Evolutionary conservation across 2,888 invertebrate species (phyloP), one percentile per base, ranked within the genome.

Genomic region (Brachyopa scutellaris): DNA sequence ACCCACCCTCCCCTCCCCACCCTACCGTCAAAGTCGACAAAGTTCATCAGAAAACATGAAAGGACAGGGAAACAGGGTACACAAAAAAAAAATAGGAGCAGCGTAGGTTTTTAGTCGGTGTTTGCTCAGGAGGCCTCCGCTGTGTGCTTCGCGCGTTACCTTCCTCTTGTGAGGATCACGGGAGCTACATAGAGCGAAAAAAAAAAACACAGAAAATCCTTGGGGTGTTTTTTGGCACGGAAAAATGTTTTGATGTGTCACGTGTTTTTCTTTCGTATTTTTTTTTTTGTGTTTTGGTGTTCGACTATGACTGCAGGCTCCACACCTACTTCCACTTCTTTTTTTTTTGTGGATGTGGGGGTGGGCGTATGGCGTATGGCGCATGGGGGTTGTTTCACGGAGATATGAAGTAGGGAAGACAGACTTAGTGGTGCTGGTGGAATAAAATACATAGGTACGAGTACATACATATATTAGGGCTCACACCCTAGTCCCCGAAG

Each of bases 221-320:
- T 82, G 82, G 82, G 82, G 82, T 82, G 82, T 77, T 82, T 82
- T 82, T 82, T 82, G 82, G 77, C 82, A 82, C 82, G 82, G 82
- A 82, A 77, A 82, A 82, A 77, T 82, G 82, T 82, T 82, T 82
- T 82, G 82, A 82, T 82, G 82, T 82, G 82, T 82, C 82, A 82
- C 82, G 82, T 82, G 82, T 82, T 82, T 82, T 82, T 77, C 82
- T 82, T 82, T 72, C 45, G 76, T 62, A 61, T 74, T 69, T 59
- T 72, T 74, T 76, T 76, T 70, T 66, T 67, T 82, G 77, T 77
- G 47, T 82, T 82, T 77, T 72, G 77, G 82, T 82, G 82, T 82
- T 82, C 72, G 77, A 77, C 82, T 82, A 77, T 82, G 77, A 82
- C 82, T 82, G 82, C 82, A 77, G 82, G 82, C 82, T 82, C 77